Base-by-base conservation (phyloP, 1,140 invertebrate species). In the Drosophila obscura region DNA sequence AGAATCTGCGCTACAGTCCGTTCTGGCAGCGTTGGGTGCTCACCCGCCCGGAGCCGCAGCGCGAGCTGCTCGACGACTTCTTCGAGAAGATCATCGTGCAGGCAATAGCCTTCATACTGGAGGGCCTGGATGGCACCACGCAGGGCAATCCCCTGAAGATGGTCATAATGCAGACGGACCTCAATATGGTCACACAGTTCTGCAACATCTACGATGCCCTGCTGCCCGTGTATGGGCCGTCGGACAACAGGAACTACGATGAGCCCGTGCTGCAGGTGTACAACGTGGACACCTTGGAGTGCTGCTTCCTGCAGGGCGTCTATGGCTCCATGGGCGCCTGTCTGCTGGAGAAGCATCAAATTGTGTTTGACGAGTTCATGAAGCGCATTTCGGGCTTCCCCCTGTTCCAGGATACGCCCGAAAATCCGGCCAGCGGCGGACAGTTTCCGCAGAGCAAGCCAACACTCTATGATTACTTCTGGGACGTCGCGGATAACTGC, bases 131-230 rank as follows among this genome's bases (percentile, higher is more conserved):
- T 43, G 96, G 96, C 4, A 93, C 95, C 60, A 94, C 95, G 49
- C 95, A 95, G 88, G 94, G 95, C 19, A 93, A 94, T 49, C 96
- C 96, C 13, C 92, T 98, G 31, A 96, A 96, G 90, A 95, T 95
- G 26, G 96, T 98, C 35, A 94, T 98, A 41, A 95, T 95, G 22
- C 96, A 97, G 92, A 97, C 96, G 1, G 94, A 94, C 58, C 93
- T 98, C 1, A 98, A 98, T 91, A 94, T 98, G 96, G 96, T 97
- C 0, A 94, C 94, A 5, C 97, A 98, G 87, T 92, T 98, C n/a
- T 96, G 96, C 83, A 93, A 94, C 76, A 95, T 97, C 92, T 94
- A 98, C 52, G 96, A 97, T 75, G 94, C 95, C 0, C 91, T 96
- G 19, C 91, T 94, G 56, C 94, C 93, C 57, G 77, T 61, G 1